phyloP scores from a whole-genome alignment of 1,140 invertebrate genomes.

The Bombus superbus region DNA sequence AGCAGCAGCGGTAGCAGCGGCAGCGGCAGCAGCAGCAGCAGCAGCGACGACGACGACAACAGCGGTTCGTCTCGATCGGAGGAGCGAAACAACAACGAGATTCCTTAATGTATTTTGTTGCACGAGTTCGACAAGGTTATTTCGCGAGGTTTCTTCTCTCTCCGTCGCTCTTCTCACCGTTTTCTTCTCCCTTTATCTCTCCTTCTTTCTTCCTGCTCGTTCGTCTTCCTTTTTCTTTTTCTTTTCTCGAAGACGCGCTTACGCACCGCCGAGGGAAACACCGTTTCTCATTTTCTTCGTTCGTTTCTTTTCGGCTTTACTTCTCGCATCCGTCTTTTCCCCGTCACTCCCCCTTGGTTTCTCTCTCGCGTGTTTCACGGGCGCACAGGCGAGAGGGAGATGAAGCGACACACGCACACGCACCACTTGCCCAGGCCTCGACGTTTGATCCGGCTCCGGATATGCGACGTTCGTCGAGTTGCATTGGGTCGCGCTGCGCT shows the following conservation, averaged over 20 bases:
- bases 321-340: conserved; percentile 39
- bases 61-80: conserved; percentile 44
- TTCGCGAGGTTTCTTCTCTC: conserved; percentile 7
- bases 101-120: background rate
- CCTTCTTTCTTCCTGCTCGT: background rate
- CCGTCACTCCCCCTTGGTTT: conserved; percentile 60
- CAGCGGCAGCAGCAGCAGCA: conserved; percentile 27
- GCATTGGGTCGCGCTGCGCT: conserved; percentile 83
- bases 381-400: conserved; percentile 69
- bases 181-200: conserved; percentile 1
- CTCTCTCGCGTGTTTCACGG: conserved; percentile 62
- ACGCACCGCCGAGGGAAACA: conserved; percentile 17
- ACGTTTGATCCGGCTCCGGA: conserved; percentile 75
- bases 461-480: conserved; percentile 79
- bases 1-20: too few species aligned
- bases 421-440: conserved; percentile 69
- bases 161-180: conserved; percentile 28
- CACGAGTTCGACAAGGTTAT: background rate
- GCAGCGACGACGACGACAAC: conserved; percentile 28
- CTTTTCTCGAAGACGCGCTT: background rate
- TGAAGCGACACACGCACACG: conserved; percentile 68
- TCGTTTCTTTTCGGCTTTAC: conserved; percentile 18
- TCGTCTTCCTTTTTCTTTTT: background rate
- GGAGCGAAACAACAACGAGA: background rate
- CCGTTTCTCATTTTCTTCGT: conserved; percentile 16